Evolutionary conservation across 2,888 invertebrate species (phyloP).

Genomic region (Xanthia togata): DNA sequence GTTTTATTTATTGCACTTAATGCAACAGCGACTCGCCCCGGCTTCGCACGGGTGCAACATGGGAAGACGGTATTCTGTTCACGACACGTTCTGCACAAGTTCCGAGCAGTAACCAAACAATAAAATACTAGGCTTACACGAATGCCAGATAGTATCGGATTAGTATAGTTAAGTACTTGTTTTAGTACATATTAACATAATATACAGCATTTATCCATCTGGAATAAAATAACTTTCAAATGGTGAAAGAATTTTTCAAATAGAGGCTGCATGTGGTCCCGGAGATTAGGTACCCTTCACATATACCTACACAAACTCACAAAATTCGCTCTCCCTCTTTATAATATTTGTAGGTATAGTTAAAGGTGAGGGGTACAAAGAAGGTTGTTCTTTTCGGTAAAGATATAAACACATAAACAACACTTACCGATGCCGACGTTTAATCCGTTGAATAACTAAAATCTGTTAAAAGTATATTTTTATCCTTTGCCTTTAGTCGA

Average conservation of each 20-base stretch:
- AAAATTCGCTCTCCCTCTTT: background rate
- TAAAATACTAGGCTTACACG: background rate
- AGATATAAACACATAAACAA: no score
- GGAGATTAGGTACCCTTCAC: background rate
- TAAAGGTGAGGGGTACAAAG: background rate
- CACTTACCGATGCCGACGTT: no score
- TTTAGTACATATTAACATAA: background rate
- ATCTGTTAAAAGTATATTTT: background rate
- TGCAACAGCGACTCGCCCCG: background rate
- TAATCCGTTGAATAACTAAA: background rate
- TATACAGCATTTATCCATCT: background rate
- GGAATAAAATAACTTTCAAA: background rate
- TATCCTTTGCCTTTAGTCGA: background rate
- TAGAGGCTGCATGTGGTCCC: background rate
- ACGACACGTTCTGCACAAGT: background rate
- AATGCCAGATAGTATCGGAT: background rate
- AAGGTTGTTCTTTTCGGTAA: background rate
- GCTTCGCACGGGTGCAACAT: background rate
- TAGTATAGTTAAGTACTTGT: background rate
- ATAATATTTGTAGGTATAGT: background rate
- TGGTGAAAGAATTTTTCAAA: background rate
- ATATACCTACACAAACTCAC: background rate
- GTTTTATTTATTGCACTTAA: background rate
- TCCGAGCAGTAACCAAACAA: background rate
- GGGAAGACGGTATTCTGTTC: background rate